Base-by-base conservation (phyloP, 2,797 vertebrate species). In the Sebastes hubbsi region DNA sequence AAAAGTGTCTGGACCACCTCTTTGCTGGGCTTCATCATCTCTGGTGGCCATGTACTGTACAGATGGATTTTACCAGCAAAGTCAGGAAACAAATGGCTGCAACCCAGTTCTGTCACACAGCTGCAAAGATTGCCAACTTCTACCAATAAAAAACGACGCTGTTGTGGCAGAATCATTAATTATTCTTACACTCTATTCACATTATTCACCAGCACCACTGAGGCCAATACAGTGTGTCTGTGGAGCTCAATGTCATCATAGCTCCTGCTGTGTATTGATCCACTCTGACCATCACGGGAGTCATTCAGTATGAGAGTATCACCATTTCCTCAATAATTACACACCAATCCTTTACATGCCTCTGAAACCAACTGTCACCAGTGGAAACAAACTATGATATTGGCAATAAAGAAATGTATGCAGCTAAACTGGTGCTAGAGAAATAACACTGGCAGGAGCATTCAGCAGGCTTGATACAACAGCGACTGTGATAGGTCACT, bases 101-200 rank as follows among this genome's bases (percentile, higher is more conserved):
- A 82, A 82, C 77, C 80, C 61, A 80, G 29, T 88, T 87, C 64
- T 86, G 72, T 83, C 75, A 84, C 54, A 64, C 34, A 76, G 64
- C 55, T 49, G 16, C 20, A 54, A 82, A 11, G 8, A 73, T 20
- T 81, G 27, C 42, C 59, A 80, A 49, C 38, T 81, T 79, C 14
- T 18, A 59, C 29, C 64, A 63, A 16, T 62, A 73, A 69, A 66
- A 46, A 77, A 60, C 12, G 11, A n/a, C 4, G 61, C 30, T 65
- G 36, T 56, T 49, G 5, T 54, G 25, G 32, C 29, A 52, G 46
- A 25, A 2, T 10, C 6, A 62, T 70, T 63, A 80, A 59, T 52
- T 68, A 60, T 20, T 55, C 18, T 72, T 69, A 52, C n/a, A 64
- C 2, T n/a, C 34, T 20, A 11, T 25, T 56, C 25, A 32, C 29